These are phyloP conservation scores for Sarcoramphus papa DNA, from an alignment of 2,797 vertebrate species.

Conservation along the genomic window DNA sequence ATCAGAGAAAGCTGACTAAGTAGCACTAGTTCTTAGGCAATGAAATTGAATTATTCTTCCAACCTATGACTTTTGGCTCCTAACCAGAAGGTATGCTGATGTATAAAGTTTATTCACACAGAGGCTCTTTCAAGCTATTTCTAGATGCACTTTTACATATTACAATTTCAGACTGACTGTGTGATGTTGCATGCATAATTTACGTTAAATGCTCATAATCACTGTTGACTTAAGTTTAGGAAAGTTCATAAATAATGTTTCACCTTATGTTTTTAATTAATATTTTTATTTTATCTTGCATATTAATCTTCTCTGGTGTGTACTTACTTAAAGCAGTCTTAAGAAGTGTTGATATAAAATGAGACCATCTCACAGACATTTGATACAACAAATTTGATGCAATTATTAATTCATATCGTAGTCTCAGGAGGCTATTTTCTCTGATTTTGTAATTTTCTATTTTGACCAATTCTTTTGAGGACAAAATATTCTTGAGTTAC, in stretches of 20 bases:
- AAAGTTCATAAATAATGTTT: not conserved
- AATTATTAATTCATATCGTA: not conserved
- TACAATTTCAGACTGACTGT: not conserved
- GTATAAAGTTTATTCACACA: not conserved
- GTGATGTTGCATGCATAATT: not conserved
- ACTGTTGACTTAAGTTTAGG: not conserved
- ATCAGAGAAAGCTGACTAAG: not conserved
- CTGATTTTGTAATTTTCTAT: not conserved
- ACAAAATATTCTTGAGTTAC: not conserved
- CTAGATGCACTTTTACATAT: not conserved
- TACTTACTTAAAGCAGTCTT: not conserved
- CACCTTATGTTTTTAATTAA: not conserved
- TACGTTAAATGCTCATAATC: not conserved
- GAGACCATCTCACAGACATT: not conserved
- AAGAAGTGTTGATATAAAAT: not conserved
- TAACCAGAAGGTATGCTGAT: not conserved
- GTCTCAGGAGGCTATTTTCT: not conserved
- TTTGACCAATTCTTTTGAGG: not conserved
- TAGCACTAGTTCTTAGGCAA: not conserved
- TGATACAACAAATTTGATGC: not conserved
- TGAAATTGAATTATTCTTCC: conserved; percentile 14
- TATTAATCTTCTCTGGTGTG: not conserved
- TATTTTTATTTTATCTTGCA: not conserved
- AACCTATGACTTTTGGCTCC: not conserved
- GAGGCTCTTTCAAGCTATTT: not conserved